Evolutionary conservation across 2,888 invertebrate genomes (phyloP).

Genomic region (Diaprepes abbreviatus): DNA sequence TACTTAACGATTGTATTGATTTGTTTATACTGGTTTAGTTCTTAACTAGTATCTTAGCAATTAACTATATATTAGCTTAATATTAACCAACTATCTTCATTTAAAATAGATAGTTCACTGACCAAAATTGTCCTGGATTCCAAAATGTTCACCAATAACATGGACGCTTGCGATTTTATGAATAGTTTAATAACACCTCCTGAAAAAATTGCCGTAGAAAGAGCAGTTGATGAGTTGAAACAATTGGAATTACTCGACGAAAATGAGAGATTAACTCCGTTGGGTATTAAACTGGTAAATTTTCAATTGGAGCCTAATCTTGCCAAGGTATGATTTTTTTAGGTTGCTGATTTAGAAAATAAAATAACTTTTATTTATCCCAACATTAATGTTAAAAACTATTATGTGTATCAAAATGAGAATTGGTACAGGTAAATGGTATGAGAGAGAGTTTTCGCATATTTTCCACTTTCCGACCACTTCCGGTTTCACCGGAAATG

Average conservation of each 20-base stretch:
- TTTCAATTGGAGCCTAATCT: slow-evolving; percentile 75
- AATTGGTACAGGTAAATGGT: too few relatives aligned
- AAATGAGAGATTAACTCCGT: slow-evolving; percentile 73
- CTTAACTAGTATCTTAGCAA: too few relatives aligned
- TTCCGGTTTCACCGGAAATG: too few relatives aligned
- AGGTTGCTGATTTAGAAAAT: too few relatives aligned
- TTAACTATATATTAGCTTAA: too few relatives aligned
- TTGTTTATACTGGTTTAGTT: too few relatives aligned
- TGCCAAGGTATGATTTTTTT: slow-evolving; percentile 64
- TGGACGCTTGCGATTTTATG: slow-evolving; percentile 73
- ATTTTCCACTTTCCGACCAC: too few relatives aligned
- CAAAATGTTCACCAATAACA: slow-evolving; percentile 74
- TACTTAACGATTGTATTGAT: too few relatives aligned
- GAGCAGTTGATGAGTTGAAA: slow-evolving; percentile 74
- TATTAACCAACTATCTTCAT: neutral
- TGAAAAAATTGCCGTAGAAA: slow-evolving; percentile 66
- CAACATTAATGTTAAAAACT: too few relatives aligned
- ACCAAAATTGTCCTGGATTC: slow-evolving; percentile 72
- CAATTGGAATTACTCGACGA: slow-evolving; percentile 74
- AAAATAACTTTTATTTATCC: too few relatives aligned
- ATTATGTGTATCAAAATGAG: too few relatives aligned
- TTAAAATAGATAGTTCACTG: slow-evolving; percentile 64
- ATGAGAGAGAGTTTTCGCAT: too few relatives aligned
- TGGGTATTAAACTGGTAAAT: slow-evolving; percentile 70
- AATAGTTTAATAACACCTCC: slow-evolving; percentile 76